These are phyloP conservation scores for Acleris cristana DNA, from an alignment of 2,888 invertebrate genomes.

Conservation along the genomic window DNA sequence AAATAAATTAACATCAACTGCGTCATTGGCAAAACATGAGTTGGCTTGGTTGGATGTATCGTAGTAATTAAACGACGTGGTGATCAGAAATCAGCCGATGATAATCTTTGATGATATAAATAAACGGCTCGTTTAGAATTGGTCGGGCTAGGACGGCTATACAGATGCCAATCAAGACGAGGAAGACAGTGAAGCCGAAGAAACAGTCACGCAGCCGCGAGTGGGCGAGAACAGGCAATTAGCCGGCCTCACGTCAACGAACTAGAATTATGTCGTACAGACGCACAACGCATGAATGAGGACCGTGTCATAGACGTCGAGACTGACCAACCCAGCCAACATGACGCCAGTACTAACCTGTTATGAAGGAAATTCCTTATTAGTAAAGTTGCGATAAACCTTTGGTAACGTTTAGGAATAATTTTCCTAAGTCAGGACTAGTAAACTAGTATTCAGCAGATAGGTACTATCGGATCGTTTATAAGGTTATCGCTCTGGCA, in stretches of 20 bases:
- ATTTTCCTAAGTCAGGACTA: constrained; percentile 20
- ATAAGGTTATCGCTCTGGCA: background rate
- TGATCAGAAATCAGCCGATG: constrained; percentile 15
- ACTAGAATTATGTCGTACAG: constrained; percentile 59
- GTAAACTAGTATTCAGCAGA: constrained; percentile 1
- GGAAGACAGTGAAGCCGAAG: constrained; percentile 57
- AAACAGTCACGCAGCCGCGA: constrained; percentile 57
- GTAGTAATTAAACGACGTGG: constrained; percentile 23
- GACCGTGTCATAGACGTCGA: constrained; percentile 50
- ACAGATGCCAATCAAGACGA: constrained; percentile 61
- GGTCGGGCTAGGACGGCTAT: constrained; percentile 52
- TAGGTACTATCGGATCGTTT: background rate
- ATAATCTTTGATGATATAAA: constrained; percentile 45
- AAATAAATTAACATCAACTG: constrained; percentile 14
- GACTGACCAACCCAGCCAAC: constrained; percentile 55
- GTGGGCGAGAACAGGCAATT: constrained; percentile 70
- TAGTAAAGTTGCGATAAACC: constrained; percentile 25
- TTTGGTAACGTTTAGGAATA: constrained; percentile 14
- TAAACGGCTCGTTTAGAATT: constrained; percentile 48
- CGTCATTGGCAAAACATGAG: constrained; percentile 6
- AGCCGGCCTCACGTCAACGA: constrained; percentile 62
- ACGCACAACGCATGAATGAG: constrained; percentile 61
- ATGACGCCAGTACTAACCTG: constrained; percentile 42
- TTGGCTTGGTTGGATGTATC: constrained; percentile 2
- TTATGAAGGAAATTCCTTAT: constrained; percentile 31